Conservation (phyloP, 1,140 invertebrate genomes). For the Holotrichia oblita region DNA sequence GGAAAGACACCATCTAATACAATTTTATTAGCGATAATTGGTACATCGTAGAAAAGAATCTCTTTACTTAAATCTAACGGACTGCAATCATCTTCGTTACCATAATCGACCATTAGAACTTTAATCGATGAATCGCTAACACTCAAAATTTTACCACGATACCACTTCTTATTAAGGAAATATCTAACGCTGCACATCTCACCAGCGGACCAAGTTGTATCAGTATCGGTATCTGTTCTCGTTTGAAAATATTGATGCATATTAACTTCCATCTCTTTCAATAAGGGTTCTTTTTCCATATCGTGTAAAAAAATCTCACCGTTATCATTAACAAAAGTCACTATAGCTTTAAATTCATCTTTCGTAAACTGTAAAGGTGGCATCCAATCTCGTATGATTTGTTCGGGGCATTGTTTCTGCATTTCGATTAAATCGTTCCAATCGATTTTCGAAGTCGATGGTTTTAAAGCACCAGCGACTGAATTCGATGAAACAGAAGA, state of each 20-base stretch:
- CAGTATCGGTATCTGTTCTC: slow-evolving; percentile 56
- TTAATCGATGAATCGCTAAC: slow-evolving; percentile 60
- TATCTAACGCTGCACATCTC: slow-evolving; percentile 73
- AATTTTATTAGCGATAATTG: slow-evolving; percentile 65
- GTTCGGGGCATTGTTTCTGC: neutral
- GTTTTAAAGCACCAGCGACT: slow-evolving; percentile 1
- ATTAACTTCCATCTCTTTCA: slow-evolving; percentile 64
- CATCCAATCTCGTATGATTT: slow-evolving; percentile 56
- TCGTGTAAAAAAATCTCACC: slow-evolving; percentile 67
- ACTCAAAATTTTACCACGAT: slow-evolving; percentile 66
- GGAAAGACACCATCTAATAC: slow-evolving; percentile 62
- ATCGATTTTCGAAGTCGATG: neutral
- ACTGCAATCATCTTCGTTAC: slow-evolving; percentile 66
- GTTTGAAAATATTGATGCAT: slow-evolving; percentile 63
- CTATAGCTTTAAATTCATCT: slow-evolving; percentile 62
- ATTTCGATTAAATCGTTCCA: slow-evolving; percentile 34
- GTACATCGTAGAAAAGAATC: slow-evolving; percentile 68
- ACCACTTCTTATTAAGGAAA: slow-evolving; percentile 69
- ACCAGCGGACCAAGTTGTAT: slow-evolving; percentile 64
- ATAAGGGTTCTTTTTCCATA: slow-evolving; percentile 58
- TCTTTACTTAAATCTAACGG: slow-evolving; percentile 66
- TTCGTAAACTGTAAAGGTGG: slow-evolving; percentile 53
- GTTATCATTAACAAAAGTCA: slow-evolving; percentile 69
- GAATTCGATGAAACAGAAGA: neutral
- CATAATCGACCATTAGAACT: slow-evolving; percentile 72